phyloP scores from a whole-genome alignment of 2,797 vertebrate species.

The Echeneis naucrates region DNA sequence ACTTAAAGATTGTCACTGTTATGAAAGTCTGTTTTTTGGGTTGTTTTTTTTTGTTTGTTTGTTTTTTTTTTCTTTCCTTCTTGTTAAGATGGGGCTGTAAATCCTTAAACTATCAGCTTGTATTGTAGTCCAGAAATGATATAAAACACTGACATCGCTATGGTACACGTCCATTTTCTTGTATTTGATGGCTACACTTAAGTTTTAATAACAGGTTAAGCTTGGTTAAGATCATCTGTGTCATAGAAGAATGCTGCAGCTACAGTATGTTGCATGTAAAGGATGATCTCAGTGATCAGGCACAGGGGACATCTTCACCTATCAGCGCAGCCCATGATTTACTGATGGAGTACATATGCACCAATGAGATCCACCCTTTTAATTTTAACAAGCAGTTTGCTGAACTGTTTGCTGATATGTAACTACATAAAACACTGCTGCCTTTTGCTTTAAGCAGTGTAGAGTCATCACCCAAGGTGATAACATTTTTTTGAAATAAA shows the following conservation, averaged over 20 bases:
- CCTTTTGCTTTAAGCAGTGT: constrained; percentile 68
- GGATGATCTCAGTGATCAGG: no score
- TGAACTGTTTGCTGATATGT: constrained; percentile 61
- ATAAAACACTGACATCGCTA: constrained; percentile 71
- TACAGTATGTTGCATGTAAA: constrained; percentile 44
- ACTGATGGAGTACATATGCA: constrained; percentile 38
- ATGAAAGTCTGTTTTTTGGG: no score
- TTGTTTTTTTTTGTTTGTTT: no score
- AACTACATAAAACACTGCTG: constrained; percentile 60
- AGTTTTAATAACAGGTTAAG: constrained; percentile 46
- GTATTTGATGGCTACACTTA: constrained; percentile 57
- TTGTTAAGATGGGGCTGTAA: constrained; percentile 52
- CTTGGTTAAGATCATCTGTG: constrained; percentile 51
- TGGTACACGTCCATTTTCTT: constrained; percentile 56
- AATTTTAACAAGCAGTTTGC: constrained; percentile 49
- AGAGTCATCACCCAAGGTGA: constrained; percentile 68
- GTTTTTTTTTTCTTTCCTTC: constrained; percentile 46
- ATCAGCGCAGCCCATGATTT: constrained; percentile 31
- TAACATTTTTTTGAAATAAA: constrained; percentile 80
- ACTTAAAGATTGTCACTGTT: constrained; percentile 73
- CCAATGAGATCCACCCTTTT: constrained; percentile 32
- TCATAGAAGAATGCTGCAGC: constrained; percentile 34
- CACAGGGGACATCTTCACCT: no score
- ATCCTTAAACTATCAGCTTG: constrained; percentile 67
- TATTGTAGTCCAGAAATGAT: constrained; percentile 69